Base-by-base conservation (phyloP, 2,888 invertebrate species). In the Troilus luridus region DNA sequence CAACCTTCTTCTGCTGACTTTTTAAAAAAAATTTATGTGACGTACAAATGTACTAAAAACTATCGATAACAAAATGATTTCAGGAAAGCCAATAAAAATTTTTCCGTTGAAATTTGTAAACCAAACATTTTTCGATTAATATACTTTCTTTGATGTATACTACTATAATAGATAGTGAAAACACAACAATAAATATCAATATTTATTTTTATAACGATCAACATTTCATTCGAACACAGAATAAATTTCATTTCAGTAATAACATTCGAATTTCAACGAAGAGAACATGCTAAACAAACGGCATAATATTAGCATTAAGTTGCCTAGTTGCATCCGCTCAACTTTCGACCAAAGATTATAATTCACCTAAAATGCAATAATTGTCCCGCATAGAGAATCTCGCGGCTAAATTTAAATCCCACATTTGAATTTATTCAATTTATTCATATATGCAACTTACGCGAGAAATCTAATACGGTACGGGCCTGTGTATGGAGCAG, bases 301-400 rank as follows among this genome's bases (percentile, higher is more conserved):
- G 85, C 56, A 85, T 85, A 85, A 54, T 0, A 85, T 85, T 85
- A 85, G 11, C 85, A 85, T 85, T 10, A 85, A 85, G 56, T n/a
- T 85, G 56, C 21, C 11, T 56, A 6, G 85, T 56, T 85, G 56
- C 85, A 85, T 85, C 56, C 3, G 56, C 54, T 56, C n/a, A 58
- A 85, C 85, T 56, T 85, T 56, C 27, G 27, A 41, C 41, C 72
- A 9, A 77, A 27, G 17, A 77, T 77, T 77, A 77, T 77, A 77
- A 77, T 77, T 77, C 72, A 77, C 72, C 72, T 77, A 41, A 77
- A 77, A 77, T 77, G 72, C 19, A 77, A 77, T 77, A 77, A 77
- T 77, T 77, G 41, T 77, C 72, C 27, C 9, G 72, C 72, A 77
- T 17, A 77, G 72, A 77, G 72, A 77, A 77, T 77, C 72, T 24